These are phyloP conservation scores for Eupeodes corollae DNA, from an alignment of 1,140 invertebrate genomes.

Conservation along the genomic window DNA sequence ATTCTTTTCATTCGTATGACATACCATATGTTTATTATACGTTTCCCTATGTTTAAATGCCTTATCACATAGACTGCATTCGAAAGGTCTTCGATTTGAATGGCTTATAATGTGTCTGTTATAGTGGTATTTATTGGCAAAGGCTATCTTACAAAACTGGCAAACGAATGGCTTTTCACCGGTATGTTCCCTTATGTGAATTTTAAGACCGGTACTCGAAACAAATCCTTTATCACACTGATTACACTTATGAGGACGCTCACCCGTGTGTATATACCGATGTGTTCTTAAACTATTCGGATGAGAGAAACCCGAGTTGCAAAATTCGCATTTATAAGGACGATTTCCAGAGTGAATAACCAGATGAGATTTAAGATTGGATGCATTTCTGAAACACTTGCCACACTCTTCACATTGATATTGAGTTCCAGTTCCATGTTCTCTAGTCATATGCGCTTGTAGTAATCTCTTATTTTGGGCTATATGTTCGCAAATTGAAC, in stretches of 20 bases:
- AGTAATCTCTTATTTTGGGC: no score
- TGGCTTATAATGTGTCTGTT: slow-evolving; percentile 26
- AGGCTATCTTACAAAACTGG: neutral
- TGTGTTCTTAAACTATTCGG: neutral
- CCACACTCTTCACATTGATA: slow-evolving; percentile 43
- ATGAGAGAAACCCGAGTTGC: slow-evolving; percentile 3
- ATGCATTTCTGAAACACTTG: neutral
- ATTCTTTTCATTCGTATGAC: neutral
- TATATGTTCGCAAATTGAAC: no score
- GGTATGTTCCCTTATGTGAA: neutral
- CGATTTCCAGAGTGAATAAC: no score
- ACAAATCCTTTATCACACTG: slow-evolving; percentile 31
- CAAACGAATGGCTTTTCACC: neutral
- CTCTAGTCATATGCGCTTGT: no score
- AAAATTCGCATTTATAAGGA: slow-evolving; percentile 12
- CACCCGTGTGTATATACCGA: neutral
- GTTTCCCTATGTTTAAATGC: neutral
- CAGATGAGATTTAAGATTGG: neutral
- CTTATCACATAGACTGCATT: slow-evolving; percentile 30
- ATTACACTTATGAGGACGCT: slow-evolving; percentile 16
- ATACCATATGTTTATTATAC: no score
- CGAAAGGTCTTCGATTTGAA: slow-evolving; percentile 34
- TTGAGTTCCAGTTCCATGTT: no score
- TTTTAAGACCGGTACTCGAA: neutral
- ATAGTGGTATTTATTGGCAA: neutral